phyloP scores from a whole-genome alignment of 2,888 invertebrate genomes.

The Trichacis sp. region DNA sequence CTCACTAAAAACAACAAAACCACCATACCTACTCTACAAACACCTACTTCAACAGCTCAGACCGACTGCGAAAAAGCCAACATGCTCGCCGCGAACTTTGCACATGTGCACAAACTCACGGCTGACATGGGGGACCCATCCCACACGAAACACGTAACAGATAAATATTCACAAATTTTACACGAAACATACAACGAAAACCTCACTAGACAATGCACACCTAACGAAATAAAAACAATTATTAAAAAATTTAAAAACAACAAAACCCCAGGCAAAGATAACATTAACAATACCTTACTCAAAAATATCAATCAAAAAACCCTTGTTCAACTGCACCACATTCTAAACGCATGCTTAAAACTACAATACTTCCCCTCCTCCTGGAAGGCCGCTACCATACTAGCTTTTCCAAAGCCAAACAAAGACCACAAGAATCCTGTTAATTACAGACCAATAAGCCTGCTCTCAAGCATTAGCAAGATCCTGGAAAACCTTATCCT shows the following conservation, averaged over 20 bases:
- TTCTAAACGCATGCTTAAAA: constrained; percentile 15
- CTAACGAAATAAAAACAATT: not conserved
- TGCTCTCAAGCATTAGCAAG: constrained; percentile 9
- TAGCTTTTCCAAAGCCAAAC: constrained; percentile 12
- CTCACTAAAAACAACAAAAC: no score
- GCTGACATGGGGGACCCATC: no score
- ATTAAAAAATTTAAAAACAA: constrained; percentile 14
- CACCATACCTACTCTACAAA: no score
- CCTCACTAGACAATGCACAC: not conserved
- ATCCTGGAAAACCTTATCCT: constrained; percentile 13
- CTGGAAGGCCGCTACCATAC: constrained; percentile 17
- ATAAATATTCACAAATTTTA: no score
- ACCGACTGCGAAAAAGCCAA: no score
- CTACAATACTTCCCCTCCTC: constrained; percentile 5
- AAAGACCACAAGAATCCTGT: not conserved
- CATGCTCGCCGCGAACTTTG: no score
- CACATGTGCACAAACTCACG: no score
- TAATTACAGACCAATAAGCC: constrained; percentile 17
- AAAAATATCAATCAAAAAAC: constrained; percentile 2
- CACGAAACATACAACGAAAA: not conserved
- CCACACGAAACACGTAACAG: no score
- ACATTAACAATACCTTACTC: constrained; percentile 5
- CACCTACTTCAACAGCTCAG: no score
- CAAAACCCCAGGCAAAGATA: constrained; percentile 12
- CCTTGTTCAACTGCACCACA: not conserved